These are phyloP conservation scores for Emydura subglobosa DNA, from an alignment of 2,113 vertebrate species.

Conservation along the genomic window DNA sequence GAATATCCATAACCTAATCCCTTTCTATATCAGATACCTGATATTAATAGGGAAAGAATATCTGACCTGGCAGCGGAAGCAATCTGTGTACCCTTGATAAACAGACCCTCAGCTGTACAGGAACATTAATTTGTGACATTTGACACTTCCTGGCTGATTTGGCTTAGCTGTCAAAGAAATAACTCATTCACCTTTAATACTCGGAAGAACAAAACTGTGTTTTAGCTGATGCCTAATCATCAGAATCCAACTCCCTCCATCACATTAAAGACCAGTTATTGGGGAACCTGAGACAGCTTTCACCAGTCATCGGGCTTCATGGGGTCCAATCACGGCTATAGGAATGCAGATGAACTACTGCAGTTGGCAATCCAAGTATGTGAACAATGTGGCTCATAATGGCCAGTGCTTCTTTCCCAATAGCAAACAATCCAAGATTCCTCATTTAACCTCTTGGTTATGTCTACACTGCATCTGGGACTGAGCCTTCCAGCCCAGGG, in stretches of 20 bases:
- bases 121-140: neutral
- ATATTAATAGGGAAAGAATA: conserved; percentile 11
- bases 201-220: conserved; percentile 8
- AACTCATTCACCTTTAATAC: neutral
- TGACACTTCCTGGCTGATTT: neutral
- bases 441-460: neutral
- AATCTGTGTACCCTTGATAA: neutral
- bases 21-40: neutral
- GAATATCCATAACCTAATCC: neutral
- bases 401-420: neutral
- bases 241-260: neutral
- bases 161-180: neutral
- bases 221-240: neutral
- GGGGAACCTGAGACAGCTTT: neutral
- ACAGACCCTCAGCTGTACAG: neutral
- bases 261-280: conserved; percentile 31
- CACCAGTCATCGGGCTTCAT: neutral
- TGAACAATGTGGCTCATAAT: neutral
- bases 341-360: neutral
- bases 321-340: neutral
- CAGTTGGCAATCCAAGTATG: accelerated
- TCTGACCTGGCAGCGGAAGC: neutral
- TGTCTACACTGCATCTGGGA: no score
- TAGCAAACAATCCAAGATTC: neutral
- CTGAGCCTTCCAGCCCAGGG: no score